Evolutionary conservation across 2,797 vertebrate genomes (phyloP).

Genomic region (Gymnopithys bicolor): DNA sequence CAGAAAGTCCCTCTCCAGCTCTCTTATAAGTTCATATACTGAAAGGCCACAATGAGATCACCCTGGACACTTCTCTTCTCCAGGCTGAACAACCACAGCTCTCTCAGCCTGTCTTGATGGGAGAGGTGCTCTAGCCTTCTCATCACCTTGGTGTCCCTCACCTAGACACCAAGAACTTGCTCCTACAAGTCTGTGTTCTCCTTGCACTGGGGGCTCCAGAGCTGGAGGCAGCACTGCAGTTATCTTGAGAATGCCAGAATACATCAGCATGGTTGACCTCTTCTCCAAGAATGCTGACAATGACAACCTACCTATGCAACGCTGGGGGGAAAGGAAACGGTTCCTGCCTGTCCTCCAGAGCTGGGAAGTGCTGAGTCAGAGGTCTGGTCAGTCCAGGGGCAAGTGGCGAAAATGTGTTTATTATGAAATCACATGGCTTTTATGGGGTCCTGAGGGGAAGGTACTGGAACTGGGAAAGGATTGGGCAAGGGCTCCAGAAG

Average conservation of each 20-base stretch:
- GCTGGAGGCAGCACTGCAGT: not conserved
- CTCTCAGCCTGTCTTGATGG: not conserved
- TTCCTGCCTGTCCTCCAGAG: no score
- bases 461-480: no score
- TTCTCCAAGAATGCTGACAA: no score
- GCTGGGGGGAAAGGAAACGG: no score
- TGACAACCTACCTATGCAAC: no score
- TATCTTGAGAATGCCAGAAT: not conserved
- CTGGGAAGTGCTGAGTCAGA: no score
- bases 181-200: not conserved
- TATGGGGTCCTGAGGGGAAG: no score
- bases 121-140: not conserved
- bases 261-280: not conserved
- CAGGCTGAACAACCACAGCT: not conserved
- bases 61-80: not conserved
- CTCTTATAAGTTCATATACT: not conserved
- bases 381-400: no score
- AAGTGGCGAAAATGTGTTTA: no score
- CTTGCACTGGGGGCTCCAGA: not conserved
- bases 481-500: no score
- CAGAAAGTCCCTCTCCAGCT: not conserved
- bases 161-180: no score
- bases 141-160: not conserved
- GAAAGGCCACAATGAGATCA: not conserved
- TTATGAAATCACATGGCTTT: no score